Evolutionary conservation across 2,113 vertebrate genomes (phyloP).

Genomic region (Larimichthys crocea): DNA sequence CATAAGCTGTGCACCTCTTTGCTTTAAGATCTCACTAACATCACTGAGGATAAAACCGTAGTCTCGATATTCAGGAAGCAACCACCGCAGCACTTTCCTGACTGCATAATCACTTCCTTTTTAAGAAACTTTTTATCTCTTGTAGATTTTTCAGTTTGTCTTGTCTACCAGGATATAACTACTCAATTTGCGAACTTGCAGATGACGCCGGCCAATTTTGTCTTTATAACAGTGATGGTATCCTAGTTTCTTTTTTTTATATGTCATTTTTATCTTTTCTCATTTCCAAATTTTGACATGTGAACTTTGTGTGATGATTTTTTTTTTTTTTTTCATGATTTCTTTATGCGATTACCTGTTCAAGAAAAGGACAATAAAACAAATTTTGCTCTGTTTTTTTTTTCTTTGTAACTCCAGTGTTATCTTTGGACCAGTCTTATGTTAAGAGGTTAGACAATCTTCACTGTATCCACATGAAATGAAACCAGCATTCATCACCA

Average conservation of each 20-base stretch:
- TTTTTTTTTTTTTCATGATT: conserved; percentile 18
- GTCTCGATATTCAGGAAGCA: conserved; percentile 43
- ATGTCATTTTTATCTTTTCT: not conserved
- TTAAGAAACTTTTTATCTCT: conserved; percentile 37
- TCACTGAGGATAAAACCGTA: not conserved
- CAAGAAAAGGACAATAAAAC: conserved; percentile 57
- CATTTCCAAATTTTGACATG: conserved; percentile 29
- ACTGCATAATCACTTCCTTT: conserved; percentile 44
- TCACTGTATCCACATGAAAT: conserved; percentile 9
- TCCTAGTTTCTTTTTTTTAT: not conserved
- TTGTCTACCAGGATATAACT: conserved; percentile 1
- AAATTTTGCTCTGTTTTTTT: conserved; percentile 13
- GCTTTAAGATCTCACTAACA: conserved; percentile 25
- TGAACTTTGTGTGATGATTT: conserved; percentile 15
- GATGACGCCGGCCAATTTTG: conserved; percentile 48
- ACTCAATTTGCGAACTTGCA: conserved; percentile 28
- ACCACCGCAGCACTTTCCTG: conserved; percentile 29
- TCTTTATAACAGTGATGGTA: conserved; percentile 43
- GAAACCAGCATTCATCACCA: conserved; percentile 35
- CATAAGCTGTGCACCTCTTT: conserved; percentile 15
- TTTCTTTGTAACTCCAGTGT: conserved; percentile 24
- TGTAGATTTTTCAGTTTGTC: conserved; percentile 33
- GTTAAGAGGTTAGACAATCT: conserved; percentile 49
- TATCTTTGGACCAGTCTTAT: conserved; percentile 20
- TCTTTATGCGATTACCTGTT: conserved; percentile 23